Base-by-base conservation (phyloP, 2,888 invertebrate genomes). In the Unio delphinus region DNA sequence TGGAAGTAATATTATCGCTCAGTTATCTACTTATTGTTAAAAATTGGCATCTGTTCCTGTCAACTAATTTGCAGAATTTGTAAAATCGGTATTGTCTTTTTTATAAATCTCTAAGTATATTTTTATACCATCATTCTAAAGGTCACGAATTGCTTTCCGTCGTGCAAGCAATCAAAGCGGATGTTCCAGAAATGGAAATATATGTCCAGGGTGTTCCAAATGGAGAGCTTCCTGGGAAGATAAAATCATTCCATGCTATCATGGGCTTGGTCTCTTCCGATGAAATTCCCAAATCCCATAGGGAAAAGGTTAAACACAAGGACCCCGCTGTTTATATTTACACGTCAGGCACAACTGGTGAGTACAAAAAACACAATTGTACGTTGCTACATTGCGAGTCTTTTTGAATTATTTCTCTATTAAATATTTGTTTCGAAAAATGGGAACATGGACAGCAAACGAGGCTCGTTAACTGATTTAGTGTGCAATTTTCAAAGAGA, bases 271-370 rank as follows among this genome's bases (percentile, higher is more conserved):
- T 83, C 23, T 70, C 82, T 8, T 69, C 72, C 26, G 73, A 68
- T 20, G 64, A 69, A 8, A 65, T 82, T 8, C 77, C 74, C 55
- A 72, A 69, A 63, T 64, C 69, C 20, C 62, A 78, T 26, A 63
- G 81, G 23, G 62, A 72, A 67, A 69, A 72, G 15, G 57, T 82
- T 59, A 73, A 73, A 4, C 54, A 66, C 8, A 63, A 64, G 0
- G 87, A 86, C 61, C 81, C 88, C 4, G 90, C 97, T 66, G 92
- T 97, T 56, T 98, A 97, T 87, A 98, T 99, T 87, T 99, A 97
- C 90, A 99, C 99, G 0, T 98, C 98, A 55, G 88, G 88, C 23
- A 88, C 87, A 30, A 87, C 88, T 76, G 88, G 88, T 86, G 60
- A 7, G 20, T 45, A 45, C 45, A 11, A 45, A 45, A 45, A 45